These are phyloP conservation scores for Lagorchestes hirsutus DNA, from an alignment of 2,797 vertebrate species.

Conservation along the genomic window DNA sequence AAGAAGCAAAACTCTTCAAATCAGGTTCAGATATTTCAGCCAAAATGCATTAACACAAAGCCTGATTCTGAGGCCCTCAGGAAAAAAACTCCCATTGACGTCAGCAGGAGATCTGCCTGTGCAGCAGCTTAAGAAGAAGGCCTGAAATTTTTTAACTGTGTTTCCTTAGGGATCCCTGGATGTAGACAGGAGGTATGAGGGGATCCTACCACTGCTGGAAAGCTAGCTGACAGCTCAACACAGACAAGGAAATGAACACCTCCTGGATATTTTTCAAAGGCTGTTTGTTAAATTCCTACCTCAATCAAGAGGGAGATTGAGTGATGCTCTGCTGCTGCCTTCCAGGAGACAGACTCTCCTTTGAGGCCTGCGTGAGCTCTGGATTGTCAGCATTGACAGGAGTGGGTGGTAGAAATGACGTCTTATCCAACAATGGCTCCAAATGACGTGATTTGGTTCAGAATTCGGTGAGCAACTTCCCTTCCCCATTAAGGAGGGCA, in stretches of 20 bases:
- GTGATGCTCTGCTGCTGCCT: not conserved
- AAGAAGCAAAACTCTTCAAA: slow-evolving; percentile 38
- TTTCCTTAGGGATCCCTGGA: slow-evolving; percentile 50
- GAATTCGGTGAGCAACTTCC: not conserved
- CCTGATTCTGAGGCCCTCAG: slow-evolving; percentile 60
- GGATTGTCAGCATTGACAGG: not conserved
- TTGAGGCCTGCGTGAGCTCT: not conserved
- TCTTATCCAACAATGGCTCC: not conserved
- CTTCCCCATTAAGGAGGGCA: not conserved
- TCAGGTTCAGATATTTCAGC: slow-evolving; percentile 64
- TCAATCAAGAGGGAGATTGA: not conserved
- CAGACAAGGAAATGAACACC: not conserved
- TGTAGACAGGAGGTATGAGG: slow-evolving; percentile 29
- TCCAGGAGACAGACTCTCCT: not conserved
- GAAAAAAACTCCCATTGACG: slow-evolving; percentile 48
- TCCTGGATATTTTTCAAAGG: slow-evolving; percentile 16
- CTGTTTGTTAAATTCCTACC: slow-evolving; percentile 7
- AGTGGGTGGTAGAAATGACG: not conserved
- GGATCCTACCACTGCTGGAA: not conserved
- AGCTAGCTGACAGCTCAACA: not conserved
- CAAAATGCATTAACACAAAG: slow-evolving; percentile 51
- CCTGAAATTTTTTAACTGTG: slow-evolving; percentile 18
- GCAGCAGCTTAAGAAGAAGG: slow-evolving; percentile 44
- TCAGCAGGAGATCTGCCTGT: slow-evolving; percentile 56
- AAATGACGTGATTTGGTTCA: not conserved